Evolutionary conservation across 2,797 vertebrate genomes (phyloP), one percentile per base, ranked within the genome.

Genomic region (Sardinella longiceps): DNA sequence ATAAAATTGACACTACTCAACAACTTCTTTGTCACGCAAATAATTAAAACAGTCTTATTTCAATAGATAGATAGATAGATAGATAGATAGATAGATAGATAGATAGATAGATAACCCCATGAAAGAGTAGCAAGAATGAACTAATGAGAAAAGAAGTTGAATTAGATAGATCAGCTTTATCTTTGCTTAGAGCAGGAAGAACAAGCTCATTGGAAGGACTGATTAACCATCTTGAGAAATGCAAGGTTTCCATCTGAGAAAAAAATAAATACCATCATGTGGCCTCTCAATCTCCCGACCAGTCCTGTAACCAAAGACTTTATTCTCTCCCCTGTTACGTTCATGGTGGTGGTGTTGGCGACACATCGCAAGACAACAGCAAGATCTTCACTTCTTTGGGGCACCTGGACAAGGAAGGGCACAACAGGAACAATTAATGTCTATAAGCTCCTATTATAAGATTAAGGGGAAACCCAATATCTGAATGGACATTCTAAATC

Each of bases 301-400:
- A 86, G 84, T 0, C 81, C 70, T 48, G 51, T 12, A 6, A 43
- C 39, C 82, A 86, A 43, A 25, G 82, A 80, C 37, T 46, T 50
- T 14, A 88, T 45, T 60, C 84, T 80, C 63, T 58, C 84, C 20
- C 83, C 84, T 37, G 81, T 84, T 15, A 87, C n/a, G 28, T 0
- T 85, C 37, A 87, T 18, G 51, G 86, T 84, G 60, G 85, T 39
- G n/a, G 56, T 48, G n/a, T 63, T 45, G 20, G 77, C 46, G 2
- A 86, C 51, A 81, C 88, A 89, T 11, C n/a, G 81, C 4, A 88
- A 20, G 0, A 39, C 15, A 11, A 82, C 84, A 2, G n/a, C 82
- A 58, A 89, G n/a, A 37, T 74, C 66, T 4, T 85, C 51, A 30
- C 14, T 53, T 37, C 10, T 46, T 30, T 86, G 43, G 23, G 30